Conservation (phyloP, 2,113 vertebrate species). For the Hemibagrus wyckioides region DNA sequence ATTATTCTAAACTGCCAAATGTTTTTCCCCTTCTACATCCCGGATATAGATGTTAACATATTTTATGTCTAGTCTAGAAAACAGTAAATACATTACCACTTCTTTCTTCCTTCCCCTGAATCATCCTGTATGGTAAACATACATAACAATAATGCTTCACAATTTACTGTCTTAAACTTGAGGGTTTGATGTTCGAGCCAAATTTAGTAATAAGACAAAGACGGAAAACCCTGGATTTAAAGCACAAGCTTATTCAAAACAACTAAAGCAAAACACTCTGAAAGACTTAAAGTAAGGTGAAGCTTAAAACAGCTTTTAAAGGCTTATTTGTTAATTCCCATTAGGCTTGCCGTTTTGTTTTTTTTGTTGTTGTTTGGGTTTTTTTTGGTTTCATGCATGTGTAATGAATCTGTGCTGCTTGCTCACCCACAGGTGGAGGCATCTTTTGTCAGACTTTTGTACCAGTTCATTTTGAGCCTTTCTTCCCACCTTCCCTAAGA, state of each 20-base stretch:
- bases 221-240: slow-evolving; percentile 68
- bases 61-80: slow-evolving; percentile 51
- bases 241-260: slow-evolving; percentile 77
- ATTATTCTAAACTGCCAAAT: slow-evolving; percentile 79
- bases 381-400: background rate
- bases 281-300: slow-evolving; percentile 18
- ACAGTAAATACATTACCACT: slow-evolving; percentile 46
- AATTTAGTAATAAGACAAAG: slow-evolving; percentile 54
- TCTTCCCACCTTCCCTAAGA: background rate
- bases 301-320: background rate
- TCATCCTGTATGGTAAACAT: slow-evolving; percentile 11
- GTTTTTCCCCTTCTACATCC: slow-evolving; percentile 62
- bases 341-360: slow-evolving; percentile 24
- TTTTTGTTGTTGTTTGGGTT: background rate
- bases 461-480: background rate
- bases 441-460: slow-evolving; percentile 5
- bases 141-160: slow-evolving; percentile 55
- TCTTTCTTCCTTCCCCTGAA: background rate
- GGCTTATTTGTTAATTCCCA: background rate
- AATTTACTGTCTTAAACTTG: slow-evolving; percentile 52
- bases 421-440: background rate
- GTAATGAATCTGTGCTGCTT: slow-evolving; percentile 20
- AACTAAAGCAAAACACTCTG: slow-evolving; percentile 53
- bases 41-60: slow-evolving; percentile 69
- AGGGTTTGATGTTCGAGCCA: slow-evolving; percentile 66